Evolutionary conservation across 2,888 invertebrate species (phyloP), one percentile per base, ranked within the genome.

Genomic region (Brachyopa scutellaris): DNA sequence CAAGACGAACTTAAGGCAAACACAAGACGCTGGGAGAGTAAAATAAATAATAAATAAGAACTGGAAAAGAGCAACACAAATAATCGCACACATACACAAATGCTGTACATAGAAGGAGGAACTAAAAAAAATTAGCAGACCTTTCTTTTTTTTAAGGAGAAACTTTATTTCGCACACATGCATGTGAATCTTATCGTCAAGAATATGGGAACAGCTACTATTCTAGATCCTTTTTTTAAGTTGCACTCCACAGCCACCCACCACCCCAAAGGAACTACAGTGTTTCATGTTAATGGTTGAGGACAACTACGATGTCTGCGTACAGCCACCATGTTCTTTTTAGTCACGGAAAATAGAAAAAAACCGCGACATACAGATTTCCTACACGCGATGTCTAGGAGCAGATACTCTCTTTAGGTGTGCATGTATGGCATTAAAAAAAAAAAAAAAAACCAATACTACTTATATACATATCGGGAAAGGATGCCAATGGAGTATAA

Each of bases 1-100:
- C n/a, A n/a, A n/a, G 47, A 26, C 45, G 47, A 55, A 55, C 45
- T 49, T 33, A 70, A 21, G 55, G 15, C 49, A 59, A 78, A 78
- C 51, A 51, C 49, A 67, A 79, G 79, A 79, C 19, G 61, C 33
- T 61, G 62, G 64, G 62, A 64, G 36, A 64, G 62, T 55, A 55
- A 55, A 64, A 73, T 73, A 62, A 64, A 73, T 73, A 73, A 73
- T 64, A 64, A 73, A 73, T 64, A 61, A 36, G 53, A 29, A 45
- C 61, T 49, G n/a, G 29, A 40, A 29, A 38, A 8, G 15, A 51
- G 40, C 13, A 31, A n/a, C 38, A 59, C 29, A 26, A n/a, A 19
- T 9, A 19, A 7, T 9, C 11, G 36, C 5, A 5, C n/a, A 11
- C 1, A 2, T n/a, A 11, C 11, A 5, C 2, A n/a, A 33, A 33